Evolutionary conservation across 1,140 invertebrate species (phyloP).

Genomic region (Akabosia matsudoensis): DNA sequence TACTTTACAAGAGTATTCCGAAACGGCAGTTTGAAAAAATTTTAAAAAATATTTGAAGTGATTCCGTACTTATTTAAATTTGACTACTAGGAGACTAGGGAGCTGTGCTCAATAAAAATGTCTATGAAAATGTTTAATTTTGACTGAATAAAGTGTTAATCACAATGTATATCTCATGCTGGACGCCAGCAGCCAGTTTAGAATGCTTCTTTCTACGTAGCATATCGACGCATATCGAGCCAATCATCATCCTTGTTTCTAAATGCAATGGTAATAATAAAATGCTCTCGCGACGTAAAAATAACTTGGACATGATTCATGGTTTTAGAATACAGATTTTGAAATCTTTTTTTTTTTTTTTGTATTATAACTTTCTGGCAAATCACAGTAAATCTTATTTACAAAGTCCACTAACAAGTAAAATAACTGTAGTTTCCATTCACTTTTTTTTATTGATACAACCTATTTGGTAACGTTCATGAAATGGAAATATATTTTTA

Average conservation of each 20-base stretch:
- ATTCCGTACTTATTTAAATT: no score
- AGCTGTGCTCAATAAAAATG: conserved; percentile 15
- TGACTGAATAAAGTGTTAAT: conserved; percentile 16
- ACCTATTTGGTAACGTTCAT: background rate
- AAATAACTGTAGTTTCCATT: conserved; percentile 3
- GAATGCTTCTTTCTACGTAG: no score
- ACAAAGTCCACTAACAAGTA: conserved; percentile 7
- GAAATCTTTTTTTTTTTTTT: background rate
- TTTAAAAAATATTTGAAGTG: conserved; percentile 9
- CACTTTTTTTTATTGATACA: background rate
- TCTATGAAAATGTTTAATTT: conserved; percentile 9
- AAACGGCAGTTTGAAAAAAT: background rate
- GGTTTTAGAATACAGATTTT: background rate
- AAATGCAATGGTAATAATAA: no score
- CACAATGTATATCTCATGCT: no score
- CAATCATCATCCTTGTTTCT: no score
- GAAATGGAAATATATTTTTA: background rate
- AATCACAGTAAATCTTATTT: conserved; percentile 23
- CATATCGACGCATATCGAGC: no score
- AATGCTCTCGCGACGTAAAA: background rate
- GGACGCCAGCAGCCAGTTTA: no score
- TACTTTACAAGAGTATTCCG: no score
- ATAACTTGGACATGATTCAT: background rate
- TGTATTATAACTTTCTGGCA: conserved; percentile 19
- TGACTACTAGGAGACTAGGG: background rate